Evolutionary conservation across 2,797 vertebrate genomes (phyloP).

Genomic region (Rhinoraja longicauda): DNA sequence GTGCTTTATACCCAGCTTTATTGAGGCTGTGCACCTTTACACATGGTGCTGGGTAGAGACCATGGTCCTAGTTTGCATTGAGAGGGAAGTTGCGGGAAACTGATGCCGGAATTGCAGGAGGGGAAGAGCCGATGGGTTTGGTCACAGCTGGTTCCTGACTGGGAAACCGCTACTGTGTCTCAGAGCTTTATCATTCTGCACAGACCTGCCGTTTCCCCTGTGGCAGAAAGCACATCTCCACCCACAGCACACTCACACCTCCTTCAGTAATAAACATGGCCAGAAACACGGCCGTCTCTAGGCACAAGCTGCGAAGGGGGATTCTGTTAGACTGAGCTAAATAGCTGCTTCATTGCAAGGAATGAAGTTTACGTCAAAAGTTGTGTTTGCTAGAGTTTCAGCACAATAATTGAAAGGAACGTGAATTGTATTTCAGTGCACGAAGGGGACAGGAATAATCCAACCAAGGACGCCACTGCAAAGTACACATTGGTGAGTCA

Average conservation of each 20-base stretch:
- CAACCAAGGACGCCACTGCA: background rate
- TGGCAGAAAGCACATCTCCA: slow-evolving; percentile 7
- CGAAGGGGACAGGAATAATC: background rate
- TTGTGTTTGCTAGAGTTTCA: background rate
- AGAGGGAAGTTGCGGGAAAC: slow-evolving; percentile 62
- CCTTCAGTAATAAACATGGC: background rate
- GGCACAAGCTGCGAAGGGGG: background rate
- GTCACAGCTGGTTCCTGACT: slow-evolving; percentile 86
- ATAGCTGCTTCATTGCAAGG: background rate
- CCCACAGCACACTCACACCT: background rate
- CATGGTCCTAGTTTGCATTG: background rate
- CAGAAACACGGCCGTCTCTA: background rate
- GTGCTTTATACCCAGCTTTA: background rate
- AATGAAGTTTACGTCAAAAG: background rate
- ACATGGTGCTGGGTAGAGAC: background rate
- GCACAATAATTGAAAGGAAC: background rate
- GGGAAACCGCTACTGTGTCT: slow-evolving; percentile 56
- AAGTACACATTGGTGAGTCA: background rate
- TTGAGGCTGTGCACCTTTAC: background rate
- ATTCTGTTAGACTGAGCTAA: no score
- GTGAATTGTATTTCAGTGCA: background rate
- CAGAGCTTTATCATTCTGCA: background rate
- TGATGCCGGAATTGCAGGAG: slow-evolving; percentile 51
- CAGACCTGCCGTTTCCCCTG: slow-evolving; percentile 7
- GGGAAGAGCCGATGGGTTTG: slow-evolving; percentile 52